A percentile compares a stretch with the other conserved stretches of the same genome.
These are phyloP conservation scores for Atractosteus spatula DNA, from an alignment of 2,113 vertebrate genomes.

Conservation along the genomic window DNA sequence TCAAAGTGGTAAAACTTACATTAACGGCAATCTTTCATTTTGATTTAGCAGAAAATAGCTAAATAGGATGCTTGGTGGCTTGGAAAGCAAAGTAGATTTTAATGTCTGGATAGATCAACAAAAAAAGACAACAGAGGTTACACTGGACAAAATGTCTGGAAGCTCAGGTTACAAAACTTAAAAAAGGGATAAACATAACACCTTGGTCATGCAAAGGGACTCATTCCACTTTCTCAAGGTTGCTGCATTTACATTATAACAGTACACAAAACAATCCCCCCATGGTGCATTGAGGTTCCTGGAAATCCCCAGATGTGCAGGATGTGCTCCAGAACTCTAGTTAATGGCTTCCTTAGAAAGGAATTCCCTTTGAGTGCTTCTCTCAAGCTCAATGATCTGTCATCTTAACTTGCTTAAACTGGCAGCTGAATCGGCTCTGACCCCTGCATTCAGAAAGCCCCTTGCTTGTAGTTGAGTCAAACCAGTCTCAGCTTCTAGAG, in stretches of 20 bases:
- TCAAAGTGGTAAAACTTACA: constrained; percentile 11
- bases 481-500: too few species aligned
- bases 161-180: constrained; percentile 45
- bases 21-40: too few species aligned
- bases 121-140: constrained; percentile 22
- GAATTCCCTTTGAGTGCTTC: not conserved
- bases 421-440: too few species aligned
- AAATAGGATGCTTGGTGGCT: constrained; percentile 57
- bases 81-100: constrained; percentile 72
- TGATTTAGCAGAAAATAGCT: constrained; percentile 18
- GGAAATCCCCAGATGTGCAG: not conserved
- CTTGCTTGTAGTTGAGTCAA: too few species aligned
- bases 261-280: constrained; percentile 5
- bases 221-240: constrained; percentile 33
- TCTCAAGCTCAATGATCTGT: not conserved
- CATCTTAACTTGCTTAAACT: too few species aligned
- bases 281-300: not conserved
- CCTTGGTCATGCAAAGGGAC: constrained; percentile 35
- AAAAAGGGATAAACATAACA: constrained; percentile 26
- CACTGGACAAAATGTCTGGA: constrained; percentile 30
- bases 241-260: constrained; percentile 13
- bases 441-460: too few species aligned
- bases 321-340: not conserved
- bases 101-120: constrained; percentile 37
- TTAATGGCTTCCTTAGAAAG: not conserved